Percentiles rank a stretch among this genome's conserved stretches.
Evolutionary conservation across 2,113 vertebrate genomes (phyloP).

Genomic region (Mormoops blainvillei): DNA sequence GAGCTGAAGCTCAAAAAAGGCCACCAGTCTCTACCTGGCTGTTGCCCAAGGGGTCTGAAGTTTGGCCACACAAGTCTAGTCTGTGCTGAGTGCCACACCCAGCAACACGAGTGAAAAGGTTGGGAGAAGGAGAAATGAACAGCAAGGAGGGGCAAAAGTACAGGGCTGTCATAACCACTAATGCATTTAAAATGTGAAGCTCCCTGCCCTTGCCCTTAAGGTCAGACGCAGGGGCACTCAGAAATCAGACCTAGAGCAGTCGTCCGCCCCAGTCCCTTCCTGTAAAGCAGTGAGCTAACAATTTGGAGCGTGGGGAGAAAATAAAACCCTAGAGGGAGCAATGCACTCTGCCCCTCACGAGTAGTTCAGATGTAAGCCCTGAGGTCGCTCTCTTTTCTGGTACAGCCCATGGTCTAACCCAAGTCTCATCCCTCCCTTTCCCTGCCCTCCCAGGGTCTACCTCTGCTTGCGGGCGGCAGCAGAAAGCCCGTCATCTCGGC

Average conservation of each 20-base stretch:
- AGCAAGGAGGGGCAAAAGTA: conserved; percentile 46
- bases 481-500: conserved; percentile 88
- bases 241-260: conserved; percentile 25
- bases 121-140: conserved; percentile 26
- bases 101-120: conserved; percentile 9
- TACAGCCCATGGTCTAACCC: conserved; percentile 20
- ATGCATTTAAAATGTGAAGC: conserved; percentile 21
- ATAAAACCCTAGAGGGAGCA: conserved; percentile 55
- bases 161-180: conserved; percentile 38
- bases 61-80: conserved; percentile 55
- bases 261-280: conserved; percentile 46
- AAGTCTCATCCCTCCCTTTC: neutral
- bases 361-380: conserved; percentile 26
- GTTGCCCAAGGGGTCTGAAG: conserved; percentile 62
- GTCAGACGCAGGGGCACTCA: conserved; percentile 45
- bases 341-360: conserved; percentile 28
- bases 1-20: conserved; percentile 57
- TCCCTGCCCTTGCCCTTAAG: conserved; percentile 64
- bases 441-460: conserved; percentile 76
- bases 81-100: conserved; percentile 58
- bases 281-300: conserved; percentile 25
- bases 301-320: conserved; percentile 31
- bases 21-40: conserved; percentile 54
- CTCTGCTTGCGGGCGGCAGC: conserved; percentile 91
- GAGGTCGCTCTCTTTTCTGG: conserved; percentile 1